Conservation (phyloP, 2,888 invertebrate species). For the Cryptosula pallasiana region DNA sequence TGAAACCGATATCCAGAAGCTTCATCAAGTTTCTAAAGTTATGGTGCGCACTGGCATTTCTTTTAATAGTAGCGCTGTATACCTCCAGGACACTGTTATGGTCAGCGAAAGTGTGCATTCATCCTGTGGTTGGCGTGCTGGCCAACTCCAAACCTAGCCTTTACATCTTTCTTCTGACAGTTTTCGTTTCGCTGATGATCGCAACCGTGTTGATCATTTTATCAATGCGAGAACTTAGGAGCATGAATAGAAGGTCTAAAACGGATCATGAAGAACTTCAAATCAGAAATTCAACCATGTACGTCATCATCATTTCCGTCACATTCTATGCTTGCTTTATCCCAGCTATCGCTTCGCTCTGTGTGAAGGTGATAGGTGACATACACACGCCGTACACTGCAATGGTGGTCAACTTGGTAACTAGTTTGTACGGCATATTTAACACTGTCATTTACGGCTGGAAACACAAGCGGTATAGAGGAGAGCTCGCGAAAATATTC, state of each 20-base stretch:
- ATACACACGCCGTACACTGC: neutral
- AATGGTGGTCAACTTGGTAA: neutral
- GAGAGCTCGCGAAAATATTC: neutral
- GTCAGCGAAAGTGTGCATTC: neutral
- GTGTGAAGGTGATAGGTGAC: neutral
- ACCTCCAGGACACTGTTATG: neutral
- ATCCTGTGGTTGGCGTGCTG: neutral
- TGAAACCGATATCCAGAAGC: neutral
- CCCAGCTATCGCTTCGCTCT: neutral
- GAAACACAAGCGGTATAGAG: neutral
- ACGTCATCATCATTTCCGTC: neutral
- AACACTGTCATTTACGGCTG: slow-evolving; percentile 17
- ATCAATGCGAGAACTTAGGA: neutral
- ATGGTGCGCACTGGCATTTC: neutral
- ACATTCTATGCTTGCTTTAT: neutral
- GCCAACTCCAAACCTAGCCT: neutral
- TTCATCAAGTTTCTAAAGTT: neutral
- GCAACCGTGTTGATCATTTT: neutral
- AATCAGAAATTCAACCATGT: neutral
- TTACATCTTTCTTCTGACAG: neutral
- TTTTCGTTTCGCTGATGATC: neutral
- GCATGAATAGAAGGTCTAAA: neutral
- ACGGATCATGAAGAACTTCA: neutral
- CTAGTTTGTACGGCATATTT: neutral
- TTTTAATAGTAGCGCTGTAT: neutral